Percentiles rank a stretch among this genome's conserved stretches.
Conservation (phyloP, 2,113 vertebrate genomes). For the Leucosticte australis region DNA sequence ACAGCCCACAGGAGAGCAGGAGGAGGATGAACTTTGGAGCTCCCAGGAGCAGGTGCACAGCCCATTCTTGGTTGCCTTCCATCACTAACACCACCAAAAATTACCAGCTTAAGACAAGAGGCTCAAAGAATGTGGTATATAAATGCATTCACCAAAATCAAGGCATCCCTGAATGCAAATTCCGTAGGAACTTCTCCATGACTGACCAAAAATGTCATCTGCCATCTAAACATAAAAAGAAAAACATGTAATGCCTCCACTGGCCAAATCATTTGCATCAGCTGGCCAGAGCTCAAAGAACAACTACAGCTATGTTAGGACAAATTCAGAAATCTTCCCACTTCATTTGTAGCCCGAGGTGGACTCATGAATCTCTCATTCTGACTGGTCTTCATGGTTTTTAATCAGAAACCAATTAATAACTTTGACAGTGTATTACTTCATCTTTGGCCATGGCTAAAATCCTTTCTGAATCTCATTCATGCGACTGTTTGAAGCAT, state of each 20-base stretch:
- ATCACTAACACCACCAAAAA: not conserved
- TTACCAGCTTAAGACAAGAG: not conserved
- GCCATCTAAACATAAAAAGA: not conserved
- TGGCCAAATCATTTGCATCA: not conserved
- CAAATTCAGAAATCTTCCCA: not conserved
- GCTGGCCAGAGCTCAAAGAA: not conserved
- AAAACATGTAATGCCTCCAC: accelerated
- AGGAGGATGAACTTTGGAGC: not conserved
- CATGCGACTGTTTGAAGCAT: not conserved
- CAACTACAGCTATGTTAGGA: not conserved
- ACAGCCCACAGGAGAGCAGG: accelerated
- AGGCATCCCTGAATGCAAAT: not conserved
- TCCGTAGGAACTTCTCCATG: not conserved
- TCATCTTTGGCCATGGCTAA: not conserved
- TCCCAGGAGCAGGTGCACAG: not conserved
- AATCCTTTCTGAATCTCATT: not conserved
- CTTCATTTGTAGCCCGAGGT: not conserved
- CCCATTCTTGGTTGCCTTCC: not conserved
- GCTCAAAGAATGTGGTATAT: not conserved
- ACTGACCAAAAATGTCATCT: not conserved
- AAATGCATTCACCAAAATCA: not conserved
- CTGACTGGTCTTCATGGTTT: not conserved
- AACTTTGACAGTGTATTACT: not conserved
- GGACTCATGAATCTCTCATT: not conserved
- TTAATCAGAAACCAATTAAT: not conserved